A percentile compares a stretch with the other conserved stretches of the same genome.
Evolutionary conservation across 2,888 invertebrate species (phyloP).

Genomic region (Xestia xanthographa): DNA sequence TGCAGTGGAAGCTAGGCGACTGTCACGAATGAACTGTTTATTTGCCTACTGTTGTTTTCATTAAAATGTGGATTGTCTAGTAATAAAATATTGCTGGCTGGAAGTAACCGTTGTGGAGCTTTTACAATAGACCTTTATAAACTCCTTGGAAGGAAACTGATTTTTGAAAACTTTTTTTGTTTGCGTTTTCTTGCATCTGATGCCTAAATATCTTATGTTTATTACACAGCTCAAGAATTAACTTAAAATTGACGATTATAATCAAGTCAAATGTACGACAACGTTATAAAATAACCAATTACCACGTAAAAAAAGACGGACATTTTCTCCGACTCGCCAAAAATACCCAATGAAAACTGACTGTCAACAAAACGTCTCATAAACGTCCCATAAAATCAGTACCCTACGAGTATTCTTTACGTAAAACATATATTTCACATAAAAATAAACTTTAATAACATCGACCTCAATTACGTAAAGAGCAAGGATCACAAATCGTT

Average conservation of each 20-base stretch:
- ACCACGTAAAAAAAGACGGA: neutral
- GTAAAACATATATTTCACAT: slow-evolving; percentile 51
- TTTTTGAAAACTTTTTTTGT: neutral
- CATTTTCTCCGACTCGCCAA: neutral
- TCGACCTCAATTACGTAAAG: slow-evolving; percentile 66
- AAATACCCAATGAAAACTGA: slow-evolving; percentile 32
- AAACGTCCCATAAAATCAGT: slow-evolving; percentile 55
- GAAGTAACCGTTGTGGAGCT: neutral
- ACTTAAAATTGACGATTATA: neutral
- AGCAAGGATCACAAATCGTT: slow-evolving; percentile 67
- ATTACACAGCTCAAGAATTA: neutral
- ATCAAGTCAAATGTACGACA: neutral
- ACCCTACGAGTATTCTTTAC: slow-evolving; percentile 48
- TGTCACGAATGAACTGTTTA: slow-evolving; percentile 27
- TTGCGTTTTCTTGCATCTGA: neutral
- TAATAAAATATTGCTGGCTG: slow-evolving; percentile 20
- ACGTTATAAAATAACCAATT: slow-evolving; percentile 14
- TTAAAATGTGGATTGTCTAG: slow-evolving; percentile 30
- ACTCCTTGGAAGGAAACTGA: neutral
- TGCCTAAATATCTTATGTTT: neutral
- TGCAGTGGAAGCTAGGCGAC: slow-evolving; percentile 37
- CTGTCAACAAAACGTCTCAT: slow-evolving; percentile 31
- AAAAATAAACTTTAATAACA: slow-evolving; percentile 57
- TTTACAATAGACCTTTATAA: neutral
- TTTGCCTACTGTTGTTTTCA: slow-evolving; percentile 27